A percentile compares a stretch with the other conserved stretches of the same genome.
phyloP scores from a whole-genome alignment of 1,140 invertebrate genomes.

The Drosophila melanogaster region DNA sequence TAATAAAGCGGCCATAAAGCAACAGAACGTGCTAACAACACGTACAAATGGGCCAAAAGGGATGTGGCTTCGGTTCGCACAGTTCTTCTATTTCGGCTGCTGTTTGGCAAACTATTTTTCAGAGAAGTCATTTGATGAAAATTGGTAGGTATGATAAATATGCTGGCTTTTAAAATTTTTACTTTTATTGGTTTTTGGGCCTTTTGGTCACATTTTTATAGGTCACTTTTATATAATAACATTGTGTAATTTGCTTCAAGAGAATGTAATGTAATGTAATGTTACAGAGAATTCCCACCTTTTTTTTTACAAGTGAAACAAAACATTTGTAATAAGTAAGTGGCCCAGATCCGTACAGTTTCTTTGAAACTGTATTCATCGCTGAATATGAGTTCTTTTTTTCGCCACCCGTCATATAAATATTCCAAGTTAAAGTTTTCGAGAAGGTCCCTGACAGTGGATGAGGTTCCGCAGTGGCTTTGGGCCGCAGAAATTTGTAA shows the following conservation, averaged over 20 bases:
- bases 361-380: not conserved
- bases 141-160: conserved; percentile 1
- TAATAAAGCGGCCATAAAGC: conserved; percentile 80
- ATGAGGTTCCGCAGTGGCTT: conserved; percentile 22
- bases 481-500: conserved; percentile 57
- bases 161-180: not conserved
- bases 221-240: not conserved
- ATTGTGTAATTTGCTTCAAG: no score
- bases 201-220: not conserved
- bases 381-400: conserved; percentile 1
- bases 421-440: conserved; percentile 17
- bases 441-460: conserved; percentile 33
- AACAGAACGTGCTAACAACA: conserved; percentile 76
- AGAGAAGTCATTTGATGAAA: conserved; percentile 5
- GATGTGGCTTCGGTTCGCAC: conserved; percentile 26
- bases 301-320: not conserved
- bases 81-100: conserved; percentile 9
- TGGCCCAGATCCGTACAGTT: not conserved
- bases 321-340: not conserved
- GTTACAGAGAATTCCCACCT: not conserved
- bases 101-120: conserved; percentile 46
- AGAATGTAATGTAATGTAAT: no score
- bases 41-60: conserved; percentile 80
- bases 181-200: not conserved
- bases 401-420: conserved; percentile 1